A percentile compares a stretch with the other conserved stretches of the same genome.
Conservation (phyloP, 2,888 invertebrate genomes). For the Serrognathus titanus region DNA sequence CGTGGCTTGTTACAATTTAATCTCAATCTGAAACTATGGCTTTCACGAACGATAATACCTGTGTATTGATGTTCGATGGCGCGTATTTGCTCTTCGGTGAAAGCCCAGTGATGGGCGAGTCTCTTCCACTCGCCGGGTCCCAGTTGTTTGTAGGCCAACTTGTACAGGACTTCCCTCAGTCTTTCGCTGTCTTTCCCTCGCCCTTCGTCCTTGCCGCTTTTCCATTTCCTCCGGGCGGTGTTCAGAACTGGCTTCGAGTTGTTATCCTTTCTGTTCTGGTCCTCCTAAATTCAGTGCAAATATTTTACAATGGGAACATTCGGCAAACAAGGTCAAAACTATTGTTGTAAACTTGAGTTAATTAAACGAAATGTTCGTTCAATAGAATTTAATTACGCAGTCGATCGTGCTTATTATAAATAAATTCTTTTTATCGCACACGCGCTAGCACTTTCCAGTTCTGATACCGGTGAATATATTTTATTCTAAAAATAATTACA, state of each 20-base stretch:
- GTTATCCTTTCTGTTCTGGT: constrained; percentile 26
- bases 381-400: too few relatives aligned
- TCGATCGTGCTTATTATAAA: too few relatives aligned
- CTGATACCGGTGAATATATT: too few relatives aligned
- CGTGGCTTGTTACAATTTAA: too few relatives aligned
- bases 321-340: not conserved
- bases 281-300: constrained; percentile 29
- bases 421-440: too few relatives aligned
- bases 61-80: constrained; percentile 71
- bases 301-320: not conserved
- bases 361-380: not conserved
- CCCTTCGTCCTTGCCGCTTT: constrained; percentile 22
- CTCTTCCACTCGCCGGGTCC: constrained; percentile 63
- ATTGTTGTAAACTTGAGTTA: not conserved
- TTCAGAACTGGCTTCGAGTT: constrained; percentile 37
- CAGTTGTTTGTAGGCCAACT: constrained; percentile 59
- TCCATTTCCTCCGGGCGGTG: constrained; percentile 33
- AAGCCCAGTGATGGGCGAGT: constrained; percentile 64
- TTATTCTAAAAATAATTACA: too few relatives aligned
- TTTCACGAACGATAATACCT: constrained; percentile 45
- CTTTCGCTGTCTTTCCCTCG: constrained; percentile 43
- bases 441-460: too few relatives aligned
- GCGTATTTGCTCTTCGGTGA: constrained; percentile 64
- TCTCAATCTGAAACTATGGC: too few relatives aligned
- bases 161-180: constrained; percentile 52